phyloP scores from a whole-genome alignment of 2,797 vertebrate species.

The Paedocypris micromegethes region DNA sequence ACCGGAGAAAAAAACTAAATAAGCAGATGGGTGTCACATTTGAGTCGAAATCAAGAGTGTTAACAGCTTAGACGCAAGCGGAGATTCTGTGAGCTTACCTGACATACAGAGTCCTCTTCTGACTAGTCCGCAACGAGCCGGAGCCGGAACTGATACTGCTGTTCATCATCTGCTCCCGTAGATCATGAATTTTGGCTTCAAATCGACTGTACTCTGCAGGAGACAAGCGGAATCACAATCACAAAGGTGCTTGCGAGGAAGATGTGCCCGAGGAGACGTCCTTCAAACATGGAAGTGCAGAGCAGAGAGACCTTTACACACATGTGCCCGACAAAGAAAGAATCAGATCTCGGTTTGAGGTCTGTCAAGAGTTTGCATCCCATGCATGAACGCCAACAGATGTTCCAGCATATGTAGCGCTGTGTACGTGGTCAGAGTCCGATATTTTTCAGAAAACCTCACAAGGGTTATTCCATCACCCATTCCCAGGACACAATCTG shows the following conservation, averaged over 20 bases:
- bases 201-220: conserved; percentile 80
- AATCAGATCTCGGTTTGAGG: neutral
- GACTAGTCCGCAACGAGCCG: conserved; percentile 80
- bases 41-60: neutral
- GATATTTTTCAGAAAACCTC: conserved; percentile 21
- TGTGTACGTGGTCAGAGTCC: conserved; percentile 8
- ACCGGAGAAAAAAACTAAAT: neutral
- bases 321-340: neutral
- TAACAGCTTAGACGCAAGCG: conserved; percentile 22
- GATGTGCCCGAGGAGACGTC: neutral
- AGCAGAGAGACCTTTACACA: neutral
- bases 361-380: neutral
- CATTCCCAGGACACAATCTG: conserved; percentile 18
- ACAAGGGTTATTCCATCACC: conserved; percentile 7
- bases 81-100: conserved; percentile 36
- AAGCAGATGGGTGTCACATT: no score
- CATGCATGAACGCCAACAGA: neutral
- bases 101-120: conserved; percentile 67
- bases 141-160: conserved; percentile 84
- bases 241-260: conserved; percentile 4
- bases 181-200: conserved; percentile 85
- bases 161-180: conserved; percentile 88
- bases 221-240: conserved; percentile 14
- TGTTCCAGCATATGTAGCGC: conserved; percentile 15
- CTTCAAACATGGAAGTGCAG: neutral